Percentiles rank a stretch among this genome's conserved stretches.
phyloP scores from a whole-genome alignment of 2,113 vertebrate genomes.

The Mormyrus lacerda region DNA sequence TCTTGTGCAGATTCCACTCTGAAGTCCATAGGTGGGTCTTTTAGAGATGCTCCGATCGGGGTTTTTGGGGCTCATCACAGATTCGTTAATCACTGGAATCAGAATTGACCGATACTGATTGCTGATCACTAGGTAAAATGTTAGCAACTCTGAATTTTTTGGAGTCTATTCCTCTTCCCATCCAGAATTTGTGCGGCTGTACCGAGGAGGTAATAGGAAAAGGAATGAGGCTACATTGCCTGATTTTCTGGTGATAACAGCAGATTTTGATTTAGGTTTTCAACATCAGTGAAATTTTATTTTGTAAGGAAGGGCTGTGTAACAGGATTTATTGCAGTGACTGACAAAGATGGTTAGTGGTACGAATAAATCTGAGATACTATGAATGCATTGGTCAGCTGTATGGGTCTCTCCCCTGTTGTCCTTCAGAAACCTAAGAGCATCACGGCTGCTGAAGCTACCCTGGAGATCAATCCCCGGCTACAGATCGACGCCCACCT shows the following conservation, averaged over 20 bases:
- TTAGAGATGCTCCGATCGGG: no score
- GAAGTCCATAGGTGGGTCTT: no score
- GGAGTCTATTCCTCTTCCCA: no score
- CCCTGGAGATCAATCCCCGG: constrained; percentile 79
- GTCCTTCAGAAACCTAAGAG: constrained; percentile 86
- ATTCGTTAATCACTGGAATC: no score
- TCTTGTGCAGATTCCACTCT: no score
- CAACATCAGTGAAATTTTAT: neutral
- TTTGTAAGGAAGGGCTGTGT: neutral
- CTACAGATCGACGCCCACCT: constrained; percentile 85
- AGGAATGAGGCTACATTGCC: neutral
- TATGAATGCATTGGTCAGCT: neutral
- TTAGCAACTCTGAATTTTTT: no score
- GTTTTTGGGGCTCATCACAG: no score
- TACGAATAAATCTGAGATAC: neutral
- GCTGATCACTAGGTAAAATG: no score
- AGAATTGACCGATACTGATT: no score
- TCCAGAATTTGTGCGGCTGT: no score
- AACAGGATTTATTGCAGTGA: neutral
- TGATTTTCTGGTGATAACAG: neutral
- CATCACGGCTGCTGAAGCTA: constrained; percentile 82
- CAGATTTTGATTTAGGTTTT: neutral
- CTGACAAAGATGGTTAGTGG: neutral
- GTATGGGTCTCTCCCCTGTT: neutral
- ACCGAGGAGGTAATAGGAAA: no score